Base-by-base conservation (phyloP, 2,113 vertebrate species). In the Sardina pilchardus region DNA sequence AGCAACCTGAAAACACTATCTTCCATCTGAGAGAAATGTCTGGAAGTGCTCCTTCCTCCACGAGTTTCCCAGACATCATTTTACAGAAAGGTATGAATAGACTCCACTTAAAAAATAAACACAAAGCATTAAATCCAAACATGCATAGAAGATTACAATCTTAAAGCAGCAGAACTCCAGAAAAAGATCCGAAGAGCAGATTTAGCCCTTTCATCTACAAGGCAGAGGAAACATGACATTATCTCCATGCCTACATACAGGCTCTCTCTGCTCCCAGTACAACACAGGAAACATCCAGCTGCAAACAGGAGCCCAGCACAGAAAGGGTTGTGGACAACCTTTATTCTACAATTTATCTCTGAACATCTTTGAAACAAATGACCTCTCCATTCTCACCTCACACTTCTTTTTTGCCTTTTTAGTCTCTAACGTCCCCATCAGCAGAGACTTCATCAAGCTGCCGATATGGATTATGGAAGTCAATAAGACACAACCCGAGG, bases 131-230 rank as follows among this genome's bases (percentile, higher is more conserved):
- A 78, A 30, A 39, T 17, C 26, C 12, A 36, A 78, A 78, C 71
- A 78, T 39, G 10, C 71, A 78, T 30, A 17, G 30, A 14, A 78
- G 71, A 78, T 78, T 39, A 36, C 4, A 3, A 78, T 78, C 71
- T 78, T 30, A 75, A 36, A 75, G 67, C 30, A 8, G 7, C 71
- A 78, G 30, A 78, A 30, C 71, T 16, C 71, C 71, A 78, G 71
- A 78, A 78, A 36, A 39, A 78, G 71, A 39, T 78, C 2, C 71
- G 6, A 30, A 30, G n/a, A 34, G 26, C n/a, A 34, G 71, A 78
- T 78, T 78, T 78, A 78, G 71, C 71, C 34, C 71, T 78, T 78
- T 78, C 71, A 78, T 78, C 71, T 78, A 78, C 71, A 78, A 78
- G 71, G 71, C 30, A 78, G 30, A 36, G 71, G 71, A 78, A 78